A percentile compares a stretch with the other conserved stretches of the same genome.
These are phyloP conservation scores for Ceyx melanurus DNA, from an alignment of 2,113 vertebrate species.

Conservation along the genomic window DNA sequence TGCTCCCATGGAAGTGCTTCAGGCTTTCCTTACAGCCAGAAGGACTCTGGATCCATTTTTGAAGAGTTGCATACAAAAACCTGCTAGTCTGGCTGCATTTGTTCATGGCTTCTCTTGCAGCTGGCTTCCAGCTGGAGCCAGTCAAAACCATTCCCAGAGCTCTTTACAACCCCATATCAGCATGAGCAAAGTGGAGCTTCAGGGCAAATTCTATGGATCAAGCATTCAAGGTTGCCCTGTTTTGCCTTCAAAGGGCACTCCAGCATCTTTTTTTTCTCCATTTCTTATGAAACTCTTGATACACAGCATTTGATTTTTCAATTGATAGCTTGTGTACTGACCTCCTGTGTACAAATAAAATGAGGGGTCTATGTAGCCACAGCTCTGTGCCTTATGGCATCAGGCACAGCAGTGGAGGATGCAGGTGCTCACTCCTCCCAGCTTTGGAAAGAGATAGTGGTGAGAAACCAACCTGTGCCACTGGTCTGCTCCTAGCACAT, in stretches of 20 bases:
- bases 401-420: neutral
- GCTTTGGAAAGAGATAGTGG: neutral
- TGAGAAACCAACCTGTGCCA: neutral
- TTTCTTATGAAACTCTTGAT: neutral
- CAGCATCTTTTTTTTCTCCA: neutral
- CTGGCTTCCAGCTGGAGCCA: neutral
- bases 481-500: neutral
- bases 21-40: neutral
- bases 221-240: neutral
- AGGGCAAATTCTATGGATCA: neutral
- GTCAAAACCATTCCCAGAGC: neutral
- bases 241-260: neutral
- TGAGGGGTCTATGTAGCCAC: neutral
- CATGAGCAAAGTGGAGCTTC: neutral
- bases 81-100: neutral
- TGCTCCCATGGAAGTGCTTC: neutral
- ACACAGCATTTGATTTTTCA: neutral
- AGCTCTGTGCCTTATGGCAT: neutral
- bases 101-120: neutral
- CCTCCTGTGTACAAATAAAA: neutral
- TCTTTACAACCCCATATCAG: neutral
- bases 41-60: neutral
- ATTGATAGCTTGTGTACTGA: neutral
- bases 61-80: neutral
- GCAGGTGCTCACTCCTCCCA: neutral